These are phyloP conservation scores for Salvelinus alpinus DNA, from an alignment of 2,113 vertebrate species.

Conservation along the genomic window DNA sequence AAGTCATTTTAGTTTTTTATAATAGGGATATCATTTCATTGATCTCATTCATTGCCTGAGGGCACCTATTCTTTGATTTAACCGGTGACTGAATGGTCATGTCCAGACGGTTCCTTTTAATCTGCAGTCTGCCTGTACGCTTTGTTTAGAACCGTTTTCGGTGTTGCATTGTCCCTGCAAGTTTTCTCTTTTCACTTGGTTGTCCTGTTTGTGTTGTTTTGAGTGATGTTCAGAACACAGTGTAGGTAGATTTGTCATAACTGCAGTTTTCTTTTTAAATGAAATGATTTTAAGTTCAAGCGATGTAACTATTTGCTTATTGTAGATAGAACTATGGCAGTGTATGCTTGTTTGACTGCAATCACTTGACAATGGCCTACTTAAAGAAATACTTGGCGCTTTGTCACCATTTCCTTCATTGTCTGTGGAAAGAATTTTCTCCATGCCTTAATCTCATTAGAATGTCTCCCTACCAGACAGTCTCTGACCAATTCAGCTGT, in stretches of 20 bases:
- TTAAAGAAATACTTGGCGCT: neutral
- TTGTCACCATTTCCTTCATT: conserved; percentile 27
- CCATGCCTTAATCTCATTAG: conserved; percentile 2
- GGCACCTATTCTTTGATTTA: conserved; percentile 3
- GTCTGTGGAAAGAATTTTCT: conserved; percentile 18
- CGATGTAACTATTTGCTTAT: neutral
- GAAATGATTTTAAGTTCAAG: no score
- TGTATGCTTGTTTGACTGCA: neutral
- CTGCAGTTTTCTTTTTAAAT: no score
- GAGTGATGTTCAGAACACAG: conserved; percentile 26
- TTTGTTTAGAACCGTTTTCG: conserved; percentile 17
- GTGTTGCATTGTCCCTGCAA: conserved; percentile 28
- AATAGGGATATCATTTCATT: conserved; percentile 26
- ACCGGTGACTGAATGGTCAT: conserved; percentile 25
- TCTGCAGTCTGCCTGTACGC: conserved; percentile 20
- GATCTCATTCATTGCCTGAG: conserved; percentile 39
- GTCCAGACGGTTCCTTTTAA: conserved; percentile 23
- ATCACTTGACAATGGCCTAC: neutral
- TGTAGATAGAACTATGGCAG: neutral
- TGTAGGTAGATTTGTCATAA: neutral
- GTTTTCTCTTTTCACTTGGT: conserved; percentile 26
- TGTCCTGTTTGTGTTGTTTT: conserved; percentile 65
- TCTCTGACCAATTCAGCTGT: neutral
- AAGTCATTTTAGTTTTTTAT: conserved; percentile 22
- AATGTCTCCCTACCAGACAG: neutral